Base-by-base conservation (phyloP, 2,113 vertebrate species). In the Pterophyllum scalare region DNA sequence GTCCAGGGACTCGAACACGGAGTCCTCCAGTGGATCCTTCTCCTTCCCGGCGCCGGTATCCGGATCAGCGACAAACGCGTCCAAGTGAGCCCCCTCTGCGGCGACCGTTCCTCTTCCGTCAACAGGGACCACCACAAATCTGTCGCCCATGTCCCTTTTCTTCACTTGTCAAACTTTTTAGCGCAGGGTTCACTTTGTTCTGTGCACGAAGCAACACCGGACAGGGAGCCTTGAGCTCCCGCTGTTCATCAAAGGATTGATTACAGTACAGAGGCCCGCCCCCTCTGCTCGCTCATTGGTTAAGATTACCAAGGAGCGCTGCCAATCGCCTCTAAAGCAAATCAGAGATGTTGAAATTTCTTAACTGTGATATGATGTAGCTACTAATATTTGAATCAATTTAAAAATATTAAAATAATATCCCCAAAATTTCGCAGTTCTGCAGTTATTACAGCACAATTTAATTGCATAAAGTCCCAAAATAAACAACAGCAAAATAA, bases 101-200 rank as follows among this genome's bases (percentile, higher is more conserved):
- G 57, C 19, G 58, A 43, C 80, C 52, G n/a, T 58, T 8, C 70
- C 75, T 67, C 88, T 22, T 52, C 70, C 62, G 61, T 87, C 90
- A 15, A 96, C 95, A 24, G 93, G 95, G 70, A 96, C 87, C 1
- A 96, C 96, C 78, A 96, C 92, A 74, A 96, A 96, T 56, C 96
- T 93, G 15, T 96, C 95, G 11, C 91, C 92, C 95, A 96, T 96
- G 84, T 85, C 84, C 64, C 31, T 72, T 49, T 7, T 22, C 19
- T 5, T 35, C 20, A 20, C 24, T 7, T 20, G 14, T 31, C 13
- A 7, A 20, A 59, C 57, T 60, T 75, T 57, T 57, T 8, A 38
- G 24, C 46, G n/a, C 46, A 54, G 28, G 7, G 3, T 7, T n/a
- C 12, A 54, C 17, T n/a, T 33, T 20, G 26, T 14, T 17, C 17